Percentiles rank a stretch among this genome's conserved stretches.
Evolutionary conservation across 2,113 vertebrate genomes (phyloP).

Genomic region (Chloropsis hardwickii): DNA sequence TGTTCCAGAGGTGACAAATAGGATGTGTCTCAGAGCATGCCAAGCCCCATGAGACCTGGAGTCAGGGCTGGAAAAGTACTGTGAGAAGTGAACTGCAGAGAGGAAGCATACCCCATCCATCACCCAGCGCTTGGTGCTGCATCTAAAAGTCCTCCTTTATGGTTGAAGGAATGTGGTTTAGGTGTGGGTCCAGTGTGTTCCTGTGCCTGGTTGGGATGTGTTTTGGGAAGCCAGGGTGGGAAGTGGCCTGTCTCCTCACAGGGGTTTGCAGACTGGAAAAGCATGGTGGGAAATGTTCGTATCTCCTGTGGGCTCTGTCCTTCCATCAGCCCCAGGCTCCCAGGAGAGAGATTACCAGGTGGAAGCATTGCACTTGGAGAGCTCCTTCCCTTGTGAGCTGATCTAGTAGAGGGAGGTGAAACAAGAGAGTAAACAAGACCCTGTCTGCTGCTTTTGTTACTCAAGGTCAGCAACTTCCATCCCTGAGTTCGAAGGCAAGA

Average conservation of each 20-base stretch:
- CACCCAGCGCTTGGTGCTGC: accelerated
- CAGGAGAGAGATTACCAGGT: not conserved
- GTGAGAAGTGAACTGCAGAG: not conserved
- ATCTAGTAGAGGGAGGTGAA: not conserved
- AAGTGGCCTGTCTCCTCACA: accelerated
- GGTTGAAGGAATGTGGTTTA: not conserved
- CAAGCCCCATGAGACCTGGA: not conserved
- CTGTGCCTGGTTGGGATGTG: not conserved
- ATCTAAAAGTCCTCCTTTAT: not conserved
- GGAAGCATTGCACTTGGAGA: not conserved
- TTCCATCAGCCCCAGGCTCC: not conserved
- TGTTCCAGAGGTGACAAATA: not conserved
- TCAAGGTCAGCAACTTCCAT: not conserved
- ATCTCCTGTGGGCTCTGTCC: not conserved
- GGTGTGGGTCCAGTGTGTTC: accelerated
- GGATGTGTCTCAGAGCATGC: accelerated
- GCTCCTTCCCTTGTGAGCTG: not conserved
- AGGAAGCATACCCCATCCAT: not conserved
- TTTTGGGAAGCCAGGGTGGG: not conserved
- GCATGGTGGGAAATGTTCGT: not conserved
- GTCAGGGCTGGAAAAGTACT: not conserved
- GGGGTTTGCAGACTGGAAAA: not conserved
- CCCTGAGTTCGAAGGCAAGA: accelerated
- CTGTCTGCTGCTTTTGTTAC: not conserved
- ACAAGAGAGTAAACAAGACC: not conserved